These are phyloP conservation scores for Cossypha niveicapilla DNA, from an alignment of 2,797 vertebrate genomes.

Conservation along the genomic window DNA sequence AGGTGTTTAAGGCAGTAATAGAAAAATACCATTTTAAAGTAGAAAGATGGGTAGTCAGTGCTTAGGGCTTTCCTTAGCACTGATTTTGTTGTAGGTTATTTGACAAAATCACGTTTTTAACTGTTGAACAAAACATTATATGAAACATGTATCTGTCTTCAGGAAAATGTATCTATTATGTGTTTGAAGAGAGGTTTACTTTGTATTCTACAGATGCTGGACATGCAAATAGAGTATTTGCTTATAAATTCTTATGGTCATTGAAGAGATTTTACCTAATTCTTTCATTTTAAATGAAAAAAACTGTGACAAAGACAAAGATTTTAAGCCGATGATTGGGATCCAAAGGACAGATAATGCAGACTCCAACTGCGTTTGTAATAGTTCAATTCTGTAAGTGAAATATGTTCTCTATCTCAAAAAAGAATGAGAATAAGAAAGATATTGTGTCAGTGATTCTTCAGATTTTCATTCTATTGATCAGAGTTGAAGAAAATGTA, in stretches of 20 bases:
- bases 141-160: not conserved
- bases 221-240: not conserved
- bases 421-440: slow-evolving; percentile 12
- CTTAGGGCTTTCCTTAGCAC: not conserved
- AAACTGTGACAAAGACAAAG: not conserved
- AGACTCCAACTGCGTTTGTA: not conserved
- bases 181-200: not conserved
- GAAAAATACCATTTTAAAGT: not conserved
- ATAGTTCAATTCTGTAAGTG: not conserved
- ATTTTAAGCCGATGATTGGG: not conserved
- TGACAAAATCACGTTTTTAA: not conserved
- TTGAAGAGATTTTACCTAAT: not conserved
- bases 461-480: not conserved
- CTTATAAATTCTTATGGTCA: not conserved
- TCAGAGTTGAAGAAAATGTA: not conserved
- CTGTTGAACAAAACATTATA: not conserved
- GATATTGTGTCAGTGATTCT: not conserved
- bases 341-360: not conserved
- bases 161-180: not conserved
- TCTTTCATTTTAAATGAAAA: not conserved
- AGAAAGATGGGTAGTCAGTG: not conserved
- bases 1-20: not conserved
- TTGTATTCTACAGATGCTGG: not conserved
- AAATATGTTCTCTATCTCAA: not conserved
- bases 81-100: not conserved